phyloP scores from a whole-genome alignment of 2,888 invertebrate genomes.

The Meghimatium bilineatum region DNA sequence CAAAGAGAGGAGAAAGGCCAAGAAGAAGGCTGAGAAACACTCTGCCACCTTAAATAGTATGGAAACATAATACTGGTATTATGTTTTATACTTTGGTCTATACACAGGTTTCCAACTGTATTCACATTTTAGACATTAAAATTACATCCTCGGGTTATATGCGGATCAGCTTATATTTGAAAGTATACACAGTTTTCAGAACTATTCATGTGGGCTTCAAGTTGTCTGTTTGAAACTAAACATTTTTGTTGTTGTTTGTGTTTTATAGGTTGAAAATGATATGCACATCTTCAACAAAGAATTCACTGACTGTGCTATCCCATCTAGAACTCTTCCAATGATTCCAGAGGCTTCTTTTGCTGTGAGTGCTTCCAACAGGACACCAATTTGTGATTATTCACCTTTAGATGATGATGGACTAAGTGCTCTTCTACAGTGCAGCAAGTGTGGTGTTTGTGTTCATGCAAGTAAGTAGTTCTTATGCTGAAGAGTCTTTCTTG shows the following conservation, averaged over 20 bases:
- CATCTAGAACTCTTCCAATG: constrained; percentile 66
- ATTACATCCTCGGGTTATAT: too few species aligned
- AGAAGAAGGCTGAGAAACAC: too few species aligned
- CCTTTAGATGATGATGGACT: constrained; percentile 68
- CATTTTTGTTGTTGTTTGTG: not conserved
- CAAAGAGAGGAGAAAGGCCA: too few species aligned
- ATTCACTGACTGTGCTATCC: constrained; percentile 29
- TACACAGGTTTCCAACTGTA: too few species aligned
- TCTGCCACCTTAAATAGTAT: too few species aligned
- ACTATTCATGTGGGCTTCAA: too few species aligned
- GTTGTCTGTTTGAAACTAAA: not conserved
- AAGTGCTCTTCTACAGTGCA: constrained; percentile 79
- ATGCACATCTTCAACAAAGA: constrained; percentile 4
- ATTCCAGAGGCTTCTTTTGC: constrained; percentile 75
- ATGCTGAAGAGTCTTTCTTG: not conserved
- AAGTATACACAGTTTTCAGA: too few species aligned
- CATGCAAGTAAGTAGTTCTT: constrained; percentile 78
- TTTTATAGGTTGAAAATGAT: constrained; percentile 31
- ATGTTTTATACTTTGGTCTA: too few species aligned
- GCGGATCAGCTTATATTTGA: too few species aligned
- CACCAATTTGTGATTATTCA: constrained; percentile 61
- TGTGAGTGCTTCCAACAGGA: constrained; percentile 65
- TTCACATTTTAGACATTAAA: too few species aligned
- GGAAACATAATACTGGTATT: too few species aligned
- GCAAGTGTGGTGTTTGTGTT: constrained; percentile 80